Base-by-base conservation (phyloP, 35 echinoderm and acorn worm genomes). In the Ophiothrix spiculata region DNA sequence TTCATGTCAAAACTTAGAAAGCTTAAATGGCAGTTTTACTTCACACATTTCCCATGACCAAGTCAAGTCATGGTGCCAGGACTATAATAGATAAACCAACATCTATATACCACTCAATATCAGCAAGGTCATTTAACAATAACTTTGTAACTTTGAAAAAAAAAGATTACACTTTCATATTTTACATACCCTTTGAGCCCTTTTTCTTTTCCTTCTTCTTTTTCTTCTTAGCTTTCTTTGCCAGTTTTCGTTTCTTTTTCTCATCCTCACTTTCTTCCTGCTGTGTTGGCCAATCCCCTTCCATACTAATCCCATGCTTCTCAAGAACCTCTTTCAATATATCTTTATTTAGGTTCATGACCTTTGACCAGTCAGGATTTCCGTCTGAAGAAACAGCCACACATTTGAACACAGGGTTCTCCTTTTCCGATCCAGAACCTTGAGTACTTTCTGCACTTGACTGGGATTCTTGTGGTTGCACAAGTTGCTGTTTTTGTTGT, bases 341-440 rank as follows among this genome's bases (percentile, higher is more conserved):
- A n/a, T 69, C 60, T 69, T 69, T 69, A 69, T 69, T 69, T 6
- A 69, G 60, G 25, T n/a, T 69, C 60, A 69, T 69, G 60, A 69
- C 60, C 60, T 69, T 69, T 25, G 60, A 15, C 60, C 60, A 69
- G 25, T 69, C 60, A 69, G 60, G 60, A 2, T 15, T 28, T 2
- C 60, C 60, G 29, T 69, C 60, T n/a, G 60, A 6, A 25, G 6
- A 25, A 12, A 69, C 60, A 69, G 60, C 60, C 29, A 69, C 60
- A 69, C 60, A 69, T n/a, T 69, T 69, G 60, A 69, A 69, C 16
- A 69, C 23, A 4, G 60, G 25, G 3, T 69, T 69, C 29, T 15
- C 4, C 8, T 69, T 1, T 28, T 69, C 60, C 2, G 60, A 69
- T 12, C 29, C 60, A 15, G 60, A 15, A 8, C 45, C 45, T 54